Base-by-base conservation (phyloP, 2,888 invertebrate species). In the Pristionchus arcanus region DNA sequence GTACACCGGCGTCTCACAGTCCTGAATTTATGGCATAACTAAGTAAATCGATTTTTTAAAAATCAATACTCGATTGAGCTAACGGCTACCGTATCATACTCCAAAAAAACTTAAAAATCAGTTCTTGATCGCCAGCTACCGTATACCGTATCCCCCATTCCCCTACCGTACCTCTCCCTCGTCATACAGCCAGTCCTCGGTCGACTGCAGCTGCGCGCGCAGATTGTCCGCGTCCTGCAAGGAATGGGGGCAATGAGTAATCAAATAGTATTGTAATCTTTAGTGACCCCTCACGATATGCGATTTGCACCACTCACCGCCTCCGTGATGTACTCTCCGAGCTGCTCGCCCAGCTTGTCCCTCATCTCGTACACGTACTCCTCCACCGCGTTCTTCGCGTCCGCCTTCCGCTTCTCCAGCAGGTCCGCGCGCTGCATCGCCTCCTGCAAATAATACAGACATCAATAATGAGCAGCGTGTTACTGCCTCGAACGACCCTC, bases 361-460 rank as follows among this genome's bases (percentile, higher is more conserved):
- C 99, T 97, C 96, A 98, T 96, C 94, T 98, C 98, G 95, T 99
- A 99, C 55, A 99, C 98, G 95, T 98, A 99, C 96, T 99, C 99
- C 95, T 99, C 99, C 0, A 99, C 96, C 5, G 98, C 97, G 96
- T 99, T 99, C 94, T 98, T 97, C 1, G 98, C 98, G 96, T 99
- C 98, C 11, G 97, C 97, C 86, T 98, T 97, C 95, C 98, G 98
- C 94, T 98, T 98, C 96, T 99, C 99, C 95, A 97, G 97, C 91
- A 97, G 97, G 95, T 99, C 99, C 94, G 97, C 97, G 89, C 93
- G 94, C 42, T 95, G 95, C 96, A 96, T 96, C 90, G 96, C 94
- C 91, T 96, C 96, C 97, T 97, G 94, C 37, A 74, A 42, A 42
- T 42, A 9, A 3, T 42, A 42, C 3, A 42, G 42, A 42, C 9